A percentile compares a stretch with the other conserved stretches of the same genome.
phyloP scores from a whole-genome alignment of 2,888 invertebrate genomes.

The Colostygia pectinataria region DNA sequence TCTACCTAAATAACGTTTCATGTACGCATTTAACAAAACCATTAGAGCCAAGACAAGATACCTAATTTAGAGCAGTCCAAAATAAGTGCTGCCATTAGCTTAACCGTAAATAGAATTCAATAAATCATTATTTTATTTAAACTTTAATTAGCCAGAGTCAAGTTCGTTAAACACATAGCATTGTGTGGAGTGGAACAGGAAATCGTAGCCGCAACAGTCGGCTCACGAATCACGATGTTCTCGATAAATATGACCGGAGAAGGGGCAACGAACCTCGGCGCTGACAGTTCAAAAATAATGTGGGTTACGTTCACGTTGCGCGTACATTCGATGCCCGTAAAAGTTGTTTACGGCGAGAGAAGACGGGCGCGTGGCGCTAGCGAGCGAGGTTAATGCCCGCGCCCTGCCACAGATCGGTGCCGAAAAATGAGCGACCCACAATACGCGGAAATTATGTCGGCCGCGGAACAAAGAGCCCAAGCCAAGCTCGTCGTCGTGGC shows the following conservation, averaged over 20 bases:
- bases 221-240: constrained; percentile 66
- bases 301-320: constrained; percentile 82
- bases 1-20: too few species aligned
- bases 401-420: constrained; percentile 73
- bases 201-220: constrained; percentile 62
- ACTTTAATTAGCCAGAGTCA: constrained; percentile 42
- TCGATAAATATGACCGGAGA: constrained; percentile 72
- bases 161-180: constrained; percentile 52
- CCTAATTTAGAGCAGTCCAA: constrained; percentile 27
- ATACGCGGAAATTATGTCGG: constrained; percentile 72
- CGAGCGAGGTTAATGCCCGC: constrained; percentile 64
- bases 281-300: constrained; percentile 82
- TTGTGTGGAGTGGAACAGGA: constrained; percentile 58
- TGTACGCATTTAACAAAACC: constrained; percentile 7
- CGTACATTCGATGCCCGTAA: constrained; percentile 80
- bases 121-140: constrained; percentile 32
- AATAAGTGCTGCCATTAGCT: constrained; percentile 29
- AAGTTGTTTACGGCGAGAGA: constrained; percentile 75
- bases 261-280: constrained; percentile 77
- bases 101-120: constrained; percentile 35
- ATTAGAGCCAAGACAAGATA: constrained; percentile 26
- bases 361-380: constrained; percentile 54
- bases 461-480: constrained; percentile 68
- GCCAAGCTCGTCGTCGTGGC: constrained; percentile 40
- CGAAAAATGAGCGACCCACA: constrained; percentile 80